Percentiles rank a stretch among this genome's conserved stretches.
These are phyloP conservation scores for Archocentrus centrarchus DNA, from an alignment of 2,113 vertebrate genomes.

Conservation along the genomic window DNA sequence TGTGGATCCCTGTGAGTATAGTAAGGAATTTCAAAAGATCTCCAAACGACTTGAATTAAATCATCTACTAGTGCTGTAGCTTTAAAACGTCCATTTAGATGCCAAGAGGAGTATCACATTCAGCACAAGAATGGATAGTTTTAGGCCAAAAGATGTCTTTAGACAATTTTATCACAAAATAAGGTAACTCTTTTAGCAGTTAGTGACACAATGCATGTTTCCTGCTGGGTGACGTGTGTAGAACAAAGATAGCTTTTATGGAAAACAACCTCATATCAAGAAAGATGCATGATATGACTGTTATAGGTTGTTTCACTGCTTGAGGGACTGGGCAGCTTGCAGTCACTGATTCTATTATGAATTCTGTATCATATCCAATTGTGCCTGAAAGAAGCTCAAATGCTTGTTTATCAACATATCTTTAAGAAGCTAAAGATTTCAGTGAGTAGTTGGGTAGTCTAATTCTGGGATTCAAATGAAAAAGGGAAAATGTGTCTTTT, in stretches of 20 bases:
- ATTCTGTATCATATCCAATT: background rate
- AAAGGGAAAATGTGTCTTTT: background rate
- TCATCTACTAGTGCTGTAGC: background rate
- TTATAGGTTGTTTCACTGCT: background rate
- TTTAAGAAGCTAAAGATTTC: background rate
- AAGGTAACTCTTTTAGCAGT: background rate
- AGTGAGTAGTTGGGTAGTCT: background rate
- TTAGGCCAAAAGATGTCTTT: background rate
- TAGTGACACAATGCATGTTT: background rate
- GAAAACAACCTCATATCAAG: background rate
- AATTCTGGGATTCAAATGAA: background rate
- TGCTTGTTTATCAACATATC: background rate
- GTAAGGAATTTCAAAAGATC: background rate
- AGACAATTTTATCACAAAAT: background rate
- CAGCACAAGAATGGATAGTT: background rate
- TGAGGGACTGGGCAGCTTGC: background rate
- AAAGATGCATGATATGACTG: background rate
- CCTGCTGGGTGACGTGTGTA: background rate
- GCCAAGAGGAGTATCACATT: background rate
- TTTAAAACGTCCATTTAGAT: conserved; percentile 1
- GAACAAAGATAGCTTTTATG: background rate
- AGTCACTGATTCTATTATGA: background rate
- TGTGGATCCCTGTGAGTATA: background rate
- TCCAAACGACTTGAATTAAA: background rate
- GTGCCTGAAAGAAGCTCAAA: background rate